phyloP scores from a whole-genome alignment of 2,888 invertebrate genomes.

The Sylvicola cinctus region DNA sequence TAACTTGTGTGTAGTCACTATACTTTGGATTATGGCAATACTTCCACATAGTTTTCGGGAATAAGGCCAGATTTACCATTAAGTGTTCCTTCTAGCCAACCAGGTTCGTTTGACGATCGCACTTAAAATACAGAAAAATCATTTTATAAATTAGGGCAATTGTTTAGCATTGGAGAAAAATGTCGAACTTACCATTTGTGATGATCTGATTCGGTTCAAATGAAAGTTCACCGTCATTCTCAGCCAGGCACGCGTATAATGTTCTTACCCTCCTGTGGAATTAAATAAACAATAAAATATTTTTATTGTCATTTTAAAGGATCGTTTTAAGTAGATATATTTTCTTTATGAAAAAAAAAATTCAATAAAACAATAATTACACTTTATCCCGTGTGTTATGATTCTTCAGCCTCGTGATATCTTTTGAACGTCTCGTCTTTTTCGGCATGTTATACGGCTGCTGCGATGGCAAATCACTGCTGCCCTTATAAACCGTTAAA shows the following conservation, averaged over 20 bases:
- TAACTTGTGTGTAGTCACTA: too few species aligned
- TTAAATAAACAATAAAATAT: constrained; percentile 4
- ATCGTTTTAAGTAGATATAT: not conserved
- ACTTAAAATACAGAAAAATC: constrained; percentile 35
- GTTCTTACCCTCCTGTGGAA: constrained; percentile 65
- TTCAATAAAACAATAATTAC: constrained; percentile 4
- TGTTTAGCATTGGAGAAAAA: constrained; percentile 2
- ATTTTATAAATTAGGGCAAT: not conserved
- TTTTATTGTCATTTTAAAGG: not conserved
- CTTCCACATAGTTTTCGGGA: constrained; percentile 92
- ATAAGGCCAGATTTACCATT: constrained; percentile 83
- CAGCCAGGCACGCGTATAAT: constrained; percentile 87
- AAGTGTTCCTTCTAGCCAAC: constrained; percentile 91
- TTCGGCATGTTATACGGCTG: constrained; percentile 24
- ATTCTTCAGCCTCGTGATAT: constrained; percentile 11
- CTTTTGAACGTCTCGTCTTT: constrained; percentile 35
- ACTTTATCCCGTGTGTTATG: constrained; percentile 7
- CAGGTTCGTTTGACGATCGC: constrained; percentile 79
- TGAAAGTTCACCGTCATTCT: constrained; percentile 89
- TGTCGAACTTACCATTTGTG: constrained; percentile 69
- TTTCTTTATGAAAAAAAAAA: constrained; percentile 1
- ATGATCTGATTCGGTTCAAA: constrained; percentile 98
- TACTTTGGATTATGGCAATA: constrained; percentile 38
- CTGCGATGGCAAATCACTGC: not conserved
- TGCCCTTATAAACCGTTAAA: constrained; percentile 10